Percentiles rank a stretch among this genome's conserved stretches.
Conservation (phyloP, 2,888 invertebrate genomes). For the Bugulina stolonifera region DNA sequence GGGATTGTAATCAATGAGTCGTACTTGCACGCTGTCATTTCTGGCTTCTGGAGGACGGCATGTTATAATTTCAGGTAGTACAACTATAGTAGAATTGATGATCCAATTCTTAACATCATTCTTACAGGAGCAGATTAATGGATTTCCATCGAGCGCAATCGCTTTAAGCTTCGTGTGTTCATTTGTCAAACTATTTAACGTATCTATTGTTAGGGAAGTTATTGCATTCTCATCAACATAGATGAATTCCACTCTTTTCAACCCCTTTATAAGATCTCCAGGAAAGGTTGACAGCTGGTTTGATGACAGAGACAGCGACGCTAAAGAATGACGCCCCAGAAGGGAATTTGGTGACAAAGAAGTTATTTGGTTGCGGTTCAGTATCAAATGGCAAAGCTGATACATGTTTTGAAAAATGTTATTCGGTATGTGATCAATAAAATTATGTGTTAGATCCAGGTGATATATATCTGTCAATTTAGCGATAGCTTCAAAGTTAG, state of each 20-base stretch:
- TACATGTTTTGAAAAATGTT: not conserved
- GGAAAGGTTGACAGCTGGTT: not conserved
- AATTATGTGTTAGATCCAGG: not conserved
- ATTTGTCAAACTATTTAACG: not conserved
- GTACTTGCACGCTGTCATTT: not conserved
- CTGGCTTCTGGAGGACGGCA: not conserved
- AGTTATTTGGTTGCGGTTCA: not conserved
- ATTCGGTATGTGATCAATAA: not conserved
- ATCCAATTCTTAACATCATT: not conserved
- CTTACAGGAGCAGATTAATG: constrained; percentile 2
- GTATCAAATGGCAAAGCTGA: not conserved
- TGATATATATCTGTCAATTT: not conserved
- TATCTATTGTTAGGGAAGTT: not conserved
- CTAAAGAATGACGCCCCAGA: not conserved
- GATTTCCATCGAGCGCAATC: not conserved
- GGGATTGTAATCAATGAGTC: not conserved
- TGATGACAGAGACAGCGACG: not conserved
- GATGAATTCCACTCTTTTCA: not conserved
- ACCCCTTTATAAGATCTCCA: not conserved
- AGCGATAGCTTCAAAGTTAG: not conserved
- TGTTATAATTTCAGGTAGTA: not conserved
- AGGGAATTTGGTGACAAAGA: not conserved
- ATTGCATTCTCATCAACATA: not conserved
- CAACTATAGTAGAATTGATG: not conserved
- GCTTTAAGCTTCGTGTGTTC: not conserved